Conservation (phyloP, 2,888 invertebrate genomes). For the Sarcophaga carnaria region DNA sequence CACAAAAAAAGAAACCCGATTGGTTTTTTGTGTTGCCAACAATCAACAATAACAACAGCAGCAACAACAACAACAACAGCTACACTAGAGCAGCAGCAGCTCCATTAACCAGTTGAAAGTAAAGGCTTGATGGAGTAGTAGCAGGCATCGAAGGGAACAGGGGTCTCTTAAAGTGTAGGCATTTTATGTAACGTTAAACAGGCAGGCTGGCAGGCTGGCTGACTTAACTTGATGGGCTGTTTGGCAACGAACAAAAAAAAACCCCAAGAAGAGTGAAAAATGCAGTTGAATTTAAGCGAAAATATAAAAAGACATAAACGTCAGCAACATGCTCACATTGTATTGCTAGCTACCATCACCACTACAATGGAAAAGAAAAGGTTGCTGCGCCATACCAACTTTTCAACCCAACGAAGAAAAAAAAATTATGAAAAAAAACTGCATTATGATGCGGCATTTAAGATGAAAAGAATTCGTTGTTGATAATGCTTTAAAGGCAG, state of each 20-base stretch:
- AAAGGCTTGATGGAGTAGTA: not conserved
- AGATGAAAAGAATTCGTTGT: not conserved
- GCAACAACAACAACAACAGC: not conserved
- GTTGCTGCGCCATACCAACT: conserved; percentile 31
- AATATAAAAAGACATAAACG: conserved; percentile 33
- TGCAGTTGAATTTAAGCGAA: conserved; percentile 7
- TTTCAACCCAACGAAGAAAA: not conserved
- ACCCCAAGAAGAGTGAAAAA: conserved; percentile 30
- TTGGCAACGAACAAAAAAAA: not conserved
- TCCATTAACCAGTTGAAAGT: not conserved
- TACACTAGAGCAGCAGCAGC: not conserved
- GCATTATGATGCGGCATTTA: conserved; percentile 1
- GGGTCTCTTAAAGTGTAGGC: conserved; percentile 1
- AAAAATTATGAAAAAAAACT: not conserved
- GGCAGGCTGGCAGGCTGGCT: not conserved
- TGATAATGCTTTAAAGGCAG: not conserved
- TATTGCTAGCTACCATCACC: not conserved
- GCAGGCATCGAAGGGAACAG: not conserved
- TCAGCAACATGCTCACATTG: conserved; percentile 30
- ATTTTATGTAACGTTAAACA: conserved; percentile 41
- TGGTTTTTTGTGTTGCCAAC: conserved; percentile 36
- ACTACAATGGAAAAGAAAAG: conserved; percentile 23
- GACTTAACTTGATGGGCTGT: not conserved
- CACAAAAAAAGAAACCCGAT: not conserved
- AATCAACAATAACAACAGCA: conserved; percentile 15